These are phyloP conservation scores for Borostomias antarcticus DNA, from an alignment of 2,797 vertebrate species.

Conservation along the genomic window DNA sequence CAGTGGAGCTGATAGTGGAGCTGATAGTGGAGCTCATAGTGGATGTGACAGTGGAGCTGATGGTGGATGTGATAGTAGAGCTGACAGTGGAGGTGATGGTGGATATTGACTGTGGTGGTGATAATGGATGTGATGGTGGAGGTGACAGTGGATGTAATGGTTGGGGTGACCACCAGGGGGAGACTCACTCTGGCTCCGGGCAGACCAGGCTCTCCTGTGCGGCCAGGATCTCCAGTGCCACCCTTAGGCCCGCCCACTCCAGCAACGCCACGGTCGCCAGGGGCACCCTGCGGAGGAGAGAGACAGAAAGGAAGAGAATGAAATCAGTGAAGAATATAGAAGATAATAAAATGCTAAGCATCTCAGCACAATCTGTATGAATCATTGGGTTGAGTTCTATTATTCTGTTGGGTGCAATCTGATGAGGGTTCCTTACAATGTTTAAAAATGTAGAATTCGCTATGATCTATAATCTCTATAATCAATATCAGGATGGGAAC, in stretches of 20 bases:
- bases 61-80: not conserved
- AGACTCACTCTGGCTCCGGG: slow-evolving; percentile 94
- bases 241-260: slow-evolving; percentile 91
- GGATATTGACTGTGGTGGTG: no score
- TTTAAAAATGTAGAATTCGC: not conserved
- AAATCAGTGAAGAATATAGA: no score
- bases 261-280: slow-evolving; percentile 90
- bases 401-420: not conserved
- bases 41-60: not conserved
- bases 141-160: not conserved
- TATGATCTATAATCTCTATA: not conserved
- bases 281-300: slow-evolving; percentile 81
- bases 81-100: not conserved
- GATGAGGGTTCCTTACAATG: not conserved
- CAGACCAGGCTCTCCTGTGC: slow-evolving; percentile 92
- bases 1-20: not conserved
- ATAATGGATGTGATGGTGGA: not conserved
- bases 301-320: no score
- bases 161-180: no score
- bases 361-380: not conserved
- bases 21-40: no score
- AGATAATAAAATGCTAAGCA: not conserved
- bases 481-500: slow-evolving; percentile 32
- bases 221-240: slow-evolving; percentile 87
- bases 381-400: not conserved